phyloP scores from a whole-genome alignment of 2,113 vertebrate species.

The Pelmatolapia mariae region DNA sequence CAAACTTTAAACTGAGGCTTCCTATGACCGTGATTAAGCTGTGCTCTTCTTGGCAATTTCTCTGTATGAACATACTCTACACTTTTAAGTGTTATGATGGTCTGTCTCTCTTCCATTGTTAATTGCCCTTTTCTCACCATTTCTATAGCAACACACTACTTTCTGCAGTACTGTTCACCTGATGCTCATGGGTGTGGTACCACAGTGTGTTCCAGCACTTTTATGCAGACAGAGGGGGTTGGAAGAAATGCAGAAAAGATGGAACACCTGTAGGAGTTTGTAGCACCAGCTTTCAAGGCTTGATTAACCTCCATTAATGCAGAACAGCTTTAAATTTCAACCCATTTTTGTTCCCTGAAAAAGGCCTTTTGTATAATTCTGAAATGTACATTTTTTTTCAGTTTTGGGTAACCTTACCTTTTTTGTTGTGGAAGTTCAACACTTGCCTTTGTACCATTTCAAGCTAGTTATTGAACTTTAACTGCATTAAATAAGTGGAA shows the following conservation, averaged over 20 bases:
- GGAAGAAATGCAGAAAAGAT: not conserved
- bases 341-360: rapidly evolving
- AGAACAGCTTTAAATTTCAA: not conserved
- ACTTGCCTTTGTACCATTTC: not conserved
- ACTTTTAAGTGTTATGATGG: not conserved
- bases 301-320: not conserved
- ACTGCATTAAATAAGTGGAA: not conserved
- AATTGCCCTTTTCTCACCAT: not conserved
- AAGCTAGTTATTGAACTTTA: rapidly evolving
- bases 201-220: not conserved
- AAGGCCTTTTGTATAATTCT: not conserved
- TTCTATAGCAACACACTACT: too few relatives aligned
- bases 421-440: not conserved
- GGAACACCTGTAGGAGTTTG: not conserved
- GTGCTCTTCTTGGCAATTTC: not conserved
- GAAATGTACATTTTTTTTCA: not conserved
- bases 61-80: not conserved
- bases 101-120: not conserved
- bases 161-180: not conserved
- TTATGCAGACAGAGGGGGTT: not conserved
- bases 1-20: not conserved
- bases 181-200: not conserved
- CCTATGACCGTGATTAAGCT: not conserved
- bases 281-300: rapidly evolving
- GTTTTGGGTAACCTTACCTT: not conserved